Evolutionary conservation across 2,888 invertebrate genomes (phyloP).

Genomic region (Aquatica leii): DNA sequence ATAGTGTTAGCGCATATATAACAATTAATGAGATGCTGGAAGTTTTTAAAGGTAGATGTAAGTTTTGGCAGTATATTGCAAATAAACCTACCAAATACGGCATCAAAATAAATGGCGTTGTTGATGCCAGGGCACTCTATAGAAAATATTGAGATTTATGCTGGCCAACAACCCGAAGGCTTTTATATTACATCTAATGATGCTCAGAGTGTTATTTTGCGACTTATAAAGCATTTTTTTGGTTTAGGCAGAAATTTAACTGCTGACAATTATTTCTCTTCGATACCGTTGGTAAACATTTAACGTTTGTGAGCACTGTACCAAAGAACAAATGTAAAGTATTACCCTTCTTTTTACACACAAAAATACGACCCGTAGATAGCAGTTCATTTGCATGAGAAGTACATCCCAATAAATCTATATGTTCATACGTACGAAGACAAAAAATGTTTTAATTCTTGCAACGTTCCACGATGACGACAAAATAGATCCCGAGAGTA

Average conservation of each 20-base stretch:
- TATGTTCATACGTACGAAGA: too few species aligned
- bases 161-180: not conserved
- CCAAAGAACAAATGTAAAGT: not conserved
- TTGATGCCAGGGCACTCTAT: not conserved
- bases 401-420: too few species aligned
- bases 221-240: not conserved
- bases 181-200: slow-evolving; percentile 1
- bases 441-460: too few species aligned
- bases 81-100: not conserved
- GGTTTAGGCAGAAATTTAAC: not conserved
- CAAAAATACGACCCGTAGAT: too few species aligned
- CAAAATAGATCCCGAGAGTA: slow-evolving; percentile 24
- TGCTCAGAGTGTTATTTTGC: slow-evolving; percentile 7
- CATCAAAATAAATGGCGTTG: not conserved
- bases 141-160: not conserved
- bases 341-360: too few species aligned
- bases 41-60: not conserved
- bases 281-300: not conserved
- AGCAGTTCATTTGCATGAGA: too few species aligned
- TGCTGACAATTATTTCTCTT: slow-evolving; percentile 5
- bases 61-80: not conserved
- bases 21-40: slow-evolving; percentile 1
- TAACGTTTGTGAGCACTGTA: not conserved
- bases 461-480: too few species aligned
- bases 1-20: not conserved